Evolutionary conservation across 2,797 vertebrate species (phyloP), one percentile per base, ranked within the genome.

Genomic region (Heliangelus exortis): DNA sequence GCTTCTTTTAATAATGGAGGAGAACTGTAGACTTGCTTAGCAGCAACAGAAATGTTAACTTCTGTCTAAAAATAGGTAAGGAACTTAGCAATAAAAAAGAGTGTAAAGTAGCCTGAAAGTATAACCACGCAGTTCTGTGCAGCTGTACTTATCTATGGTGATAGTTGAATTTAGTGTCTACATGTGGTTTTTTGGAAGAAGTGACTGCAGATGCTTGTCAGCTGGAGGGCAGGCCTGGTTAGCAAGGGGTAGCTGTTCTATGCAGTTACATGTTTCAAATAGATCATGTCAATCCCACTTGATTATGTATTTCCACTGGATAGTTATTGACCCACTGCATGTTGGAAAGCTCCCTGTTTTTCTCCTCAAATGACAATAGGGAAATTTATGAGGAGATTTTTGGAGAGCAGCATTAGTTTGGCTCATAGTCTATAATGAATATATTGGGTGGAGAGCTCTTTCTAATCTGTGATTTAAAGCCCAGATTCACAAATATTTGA

Each of bases 381-480:
- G 55, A 53, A 80, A 55, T 86, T 81, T 88, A 55, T 54, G 66
- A 66, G n/a, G 17, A 51, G 57, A 10, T 54, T 81, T 89, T 94
- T 93, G 59, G 66, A 91, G 43, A 77, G 62, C 47, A 89, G 29
- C n/a, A 22, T 85, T 76, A 61, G 41, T 68, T 92, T 95, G 75
- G n/a, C 55, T 66, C 11, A 1, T 21, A 71, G 54, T 57, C 55
- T 84, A 75, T 81, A 75, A 41, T 36, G 53, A 88, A 59, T 58
- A 53, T 28, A 7, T 45, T 15, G 8, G 48, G 53, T 48, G 90
- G 45, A 61, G 41, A 80, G 29, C 26, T 79, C 15, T 31, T 86
- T 36, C 12, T 90, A 66, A 61, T 21, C 26, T 87, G 36, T 77
- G 36, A 80, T 90, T 91, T 80, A 58, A 66, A 83, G 58, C 54